Conservation (phyloP, 2,113 vertebrate genomes). For the Pitta sordida region DNA sequence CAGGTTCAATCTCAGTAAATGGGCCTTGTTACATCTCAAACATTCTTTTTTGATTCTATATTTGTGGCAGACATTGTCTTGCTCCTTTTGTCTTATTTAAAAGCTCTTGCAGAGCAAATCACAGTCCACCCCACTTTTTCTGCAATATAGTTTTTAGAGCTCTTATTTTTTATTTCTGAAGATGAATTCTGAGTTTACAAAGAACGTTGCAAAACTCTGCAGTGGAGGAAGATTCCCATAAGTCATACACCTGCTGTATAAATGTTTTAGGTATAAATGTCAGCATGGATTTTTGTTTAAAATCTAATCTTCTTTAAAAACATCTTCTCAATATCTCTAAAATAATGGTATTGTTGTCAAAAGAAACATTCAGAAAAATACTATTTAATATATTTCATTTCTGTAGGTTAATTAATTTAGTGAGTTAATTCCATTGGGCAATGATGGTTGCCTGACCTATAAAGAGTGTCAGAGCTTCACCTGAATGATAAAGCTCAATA, state of each 20-base stretch:
- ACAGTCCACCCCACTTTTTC: background rate
- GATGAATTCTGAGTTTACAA: background rate
- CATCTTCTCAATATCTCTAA: background rate
- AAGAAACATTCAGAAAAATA: background rate
- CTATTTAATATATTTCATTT: background rate
- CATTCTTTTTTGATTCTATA: fast-evolving
- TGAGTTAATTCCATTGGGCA: background rate
- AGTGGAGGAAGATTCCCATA: background rate
- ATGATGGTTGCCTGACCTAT: background rate
- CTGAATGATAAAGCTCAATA: background rate
- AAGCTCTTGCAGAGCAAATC: background rate
- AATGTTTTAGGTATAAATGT: background rate
- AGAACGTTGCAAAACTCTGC: background rate
- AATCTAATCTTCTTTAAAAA: background rate
- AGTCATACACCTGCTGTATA: background rate
- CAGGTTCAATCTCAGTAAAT: background rate
- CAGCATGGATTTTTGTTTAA: background rate
- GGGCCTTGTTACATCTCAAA: background rate
- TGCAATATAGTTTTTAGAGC: background rate
- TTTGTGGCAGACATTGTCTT: background rate
- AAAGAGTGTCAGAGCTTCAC: background rate
- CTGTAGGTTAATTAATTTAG: background rate
- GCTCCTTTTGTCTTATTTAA: background rate
- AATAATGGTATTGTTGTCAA: background rate
- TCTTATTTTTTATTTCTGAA: background rate